These are phyloP conservation scores for Diplazon laetatorius DNA, from an alignment of 2,888 invertebrate genomes.

Conservation along the genomic window DNA sequence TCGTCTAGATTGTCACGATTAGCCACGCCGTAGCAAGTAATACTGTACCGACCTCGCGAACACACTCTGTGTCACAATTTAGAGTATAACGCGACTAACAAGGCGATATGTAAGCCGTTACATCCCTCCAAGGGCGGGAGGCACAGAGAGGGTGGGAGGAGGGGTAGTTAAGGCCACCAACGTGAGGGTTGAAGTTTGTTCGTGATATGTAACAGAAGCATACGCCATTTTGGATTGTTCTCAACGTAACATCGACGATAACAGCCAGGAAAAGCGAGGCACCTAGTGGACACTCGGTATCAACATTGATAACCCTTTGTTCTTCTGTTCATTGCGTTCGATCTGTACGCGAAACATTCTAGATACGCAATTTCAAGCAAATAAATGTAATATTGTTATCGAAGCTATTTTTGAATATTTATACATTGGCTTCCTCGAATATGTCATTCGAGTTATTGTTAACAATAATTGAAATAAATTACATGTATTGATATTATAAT, in stretches of 20 bases:
- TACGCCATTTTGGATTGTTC: slow-evolving; percentile 2
- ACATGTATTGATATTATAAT: too few species aligned
- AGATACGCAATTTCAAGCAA: background rate
- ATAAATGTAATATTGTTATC: background rate
- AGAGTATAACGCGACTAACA: slow-evolving; percentile 16
- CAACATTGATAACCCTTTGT: background rate
- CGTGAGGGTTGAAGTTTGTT: slow-evolving; percentile 18
- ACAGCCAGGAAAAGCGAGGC: background rate
- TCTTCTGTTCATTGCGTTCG: background rate
- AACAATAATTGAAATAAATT: too few species aligned
- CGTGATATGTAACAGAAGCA: slow-evolving; percentile 21
- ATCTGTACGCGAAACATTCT: background rate
- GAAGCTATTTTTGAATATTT: background rate
- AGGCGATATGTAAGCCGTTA: slow-evolving; percentile 25
- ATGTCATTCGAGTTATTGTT: too few species aligned
- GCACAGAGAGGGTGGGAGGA: background rate
- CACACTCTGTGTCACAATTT: slow-evolving; percentile 10
- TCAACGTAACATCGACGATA: background rate
- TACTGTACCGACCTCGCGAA: background rate
- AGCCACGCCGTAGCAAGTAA: background rate
- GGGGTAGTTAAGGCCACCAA: background rate
- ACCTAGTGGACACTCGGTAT: background rate
- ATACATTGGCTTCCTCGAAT: background rate
- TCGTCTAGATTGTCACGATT: slow-evolving; percentile 19
- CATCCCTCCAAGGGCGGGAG: background rate